phyloP scores from a whole-genome alignment of 2,888 invertebrate genomes.

The Dasypolia templi region DNA sequence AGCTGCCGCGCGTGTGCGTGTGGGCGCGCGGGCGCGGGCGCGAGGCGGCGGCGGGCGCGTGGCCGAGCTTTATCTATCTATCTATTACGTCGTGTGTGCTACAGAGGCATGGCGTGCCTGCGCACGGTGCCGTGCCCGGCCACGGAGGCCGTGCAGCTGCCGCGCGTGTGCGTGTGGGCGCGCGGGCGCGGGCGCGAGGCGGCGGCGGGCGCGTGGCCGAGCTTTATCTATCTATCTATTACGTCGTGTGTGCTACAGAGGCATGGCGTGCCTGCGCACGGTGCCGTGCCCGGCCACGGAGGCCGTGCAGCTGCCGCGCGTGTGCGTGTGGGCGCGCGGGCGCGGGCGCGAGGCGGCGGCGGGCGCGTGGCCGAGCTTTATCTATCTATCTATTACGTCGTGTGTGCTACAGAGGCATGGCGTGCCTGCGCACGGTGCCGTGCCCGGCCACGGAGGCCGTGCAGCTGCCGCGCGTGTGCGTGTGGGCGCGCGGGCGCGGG shows the following conservation, averaged over 20 bases:
- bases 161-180: slow-evolving; percentile 96
- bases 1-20: slow-evolving; percentile 95
- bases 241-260: too few species aligned
- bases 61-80: slow-evolving; percentile 99
- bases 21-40: slow-evolving; percentile 96
- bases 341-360: slow-evolving; percentile 94
- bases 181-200: slow-evolving; percentile 95
- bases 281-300: slow-evolving; percentile 95
- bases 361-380: slow-evolving; percentile 98
- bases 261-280: slow-evolving; percentile 95
- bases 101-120: slow-evolving; percentile 95
- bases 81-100: too few species aligned
- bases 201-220: slow-evolving; percentile 97
- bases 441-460: slow-evolving; percentile 96
- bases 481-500: slow-evolving; percentile 96
- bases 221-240: too few species aligned
- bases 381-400: too few species aligned
- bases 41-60: slow-evolving; percentile 94
- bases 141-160: slow-evolving; percentile 96
- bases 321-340: slow-evolving; percentile 96
- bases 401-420: slow-evolving; percentile 95
- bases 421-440: slow-evolving; percentile 94
- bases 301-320: slow-evolving; percentile 94
- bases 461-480: slow-evolving; percentile 95
- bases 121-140: slow-evolving; percentile 94